Percentiles rank a stretch among this genome's conserved stretches.
Conservation (phyloP, 2,888 invertebrate genomes). For the Plebejus argus region DNA sequence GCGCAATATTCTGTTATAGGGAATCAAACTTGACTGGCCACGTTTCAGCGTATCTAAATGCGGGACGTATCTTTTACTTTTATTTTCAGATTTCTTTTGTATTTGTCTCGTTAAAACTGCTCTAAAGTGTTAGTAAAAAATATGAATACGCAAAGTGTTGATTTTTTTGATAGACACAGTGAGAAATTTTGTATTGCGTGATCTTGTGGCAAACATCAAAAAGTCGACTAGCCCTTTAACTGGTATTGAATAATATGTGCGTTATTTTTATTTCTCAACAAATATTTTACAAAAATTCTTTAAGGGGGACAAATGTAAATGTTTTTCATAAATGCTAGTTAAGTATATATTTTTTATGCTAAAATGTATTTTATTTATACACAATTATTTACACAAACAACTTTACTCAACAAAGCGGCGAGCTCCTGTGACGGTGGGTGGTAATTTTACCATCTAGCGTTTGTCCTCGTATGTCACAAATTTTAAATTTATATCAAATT, state of each 20-base stretch:
- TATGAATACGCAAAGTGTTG: neutral
- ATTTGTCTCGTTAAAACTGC: neutral
- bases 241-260: neutral
- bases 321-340: slow-evolving; percentile 10
- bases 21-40: neutral
- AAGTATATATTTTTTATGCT: slow-evolving; percentile 14
- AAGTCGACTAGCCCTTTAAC: neutral
- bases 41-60: too few relatives aligned
- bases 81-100: neutral
- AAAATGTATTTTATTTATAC: slow-evolving; percentile 20
- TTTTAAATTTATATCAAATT: slow-evolving; percentile 32
- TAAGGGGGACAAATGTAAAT: neutral
- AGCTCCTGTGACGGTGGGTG: neutral
- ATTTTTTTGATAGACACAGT: neutral
- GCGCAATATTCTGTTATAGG: neutral
- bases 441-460: neutral
- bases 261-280: neutral
- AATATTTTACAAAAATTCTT: neutral
- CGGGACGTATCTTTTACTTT: neutral
- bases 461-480: neutral
- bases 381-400: slow-evolving; percentile 11
- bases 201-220: slow-evolving; percentile 2
- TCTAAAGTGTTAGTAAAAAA: neutral
- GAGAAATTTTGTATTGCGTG: neutral
- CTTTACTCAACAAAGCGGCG: slow-evolving; percentile 8